These are phyloP conservation scores for Hemibagrus wyckioides DNA, from an alignment of 2,113 vertebrate genomes.

Conservation along the genomic window DNA sequence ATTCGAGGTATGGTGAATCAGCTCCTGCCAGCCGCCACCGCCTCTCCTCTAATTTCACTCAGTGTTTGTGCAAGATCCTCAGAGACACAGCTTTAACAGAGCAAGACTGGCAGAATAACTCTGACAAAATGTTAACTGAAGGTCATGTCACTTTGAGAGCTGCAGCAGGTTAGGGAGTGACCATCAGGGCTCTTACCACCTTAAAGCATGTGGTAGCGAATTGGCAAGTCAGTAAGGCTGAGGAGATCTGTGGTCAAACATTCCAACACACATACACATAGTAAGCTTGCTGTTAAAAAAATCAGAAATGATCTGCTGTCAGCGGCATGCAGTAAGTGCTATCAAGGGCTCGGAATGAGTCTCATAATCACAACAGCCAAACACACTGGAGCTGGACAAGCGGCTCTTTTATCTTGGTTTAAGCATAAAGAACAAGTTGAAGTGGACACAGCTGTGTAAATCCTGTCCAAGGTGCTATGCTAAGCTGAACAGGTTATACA, in stretches of 20 bases:
- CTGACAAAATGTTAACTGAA: neutral
- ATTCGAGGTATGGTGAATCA: neutral
- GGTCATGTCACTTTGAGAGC: neutral
- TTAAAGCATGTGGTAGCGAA: neutral
- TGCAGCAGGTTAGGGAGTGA: neutral
- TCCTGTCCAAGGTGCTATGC: neutral
- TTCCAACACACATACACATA: neutral
- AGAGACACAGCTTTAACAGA: neutral
- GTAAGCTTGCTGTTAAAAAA: neutral
- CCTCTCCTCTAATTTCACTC: conserved; percentile 23
- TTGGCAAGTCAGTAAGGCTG: neutral
- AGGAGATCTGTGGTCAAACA: neutral
- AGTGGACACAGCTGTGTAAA: neutral
- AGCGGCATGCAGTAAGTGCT: neutral
- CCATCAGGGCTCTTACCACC: neutral
- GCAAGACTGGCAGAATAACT: neutral
- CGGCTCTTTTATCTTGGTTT: neutral
- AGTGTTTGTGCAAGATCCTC: conserved; percentile 14
- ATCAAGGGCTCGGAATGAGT: neutral
- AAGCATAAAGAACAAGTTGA: neutral
- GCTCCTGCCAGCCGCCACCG: neutral
- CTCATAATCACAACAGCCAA: neutral
- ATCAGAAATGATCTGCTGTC: neutral
- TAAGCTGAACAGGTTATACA: neutral
- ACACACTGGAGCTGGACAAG: neutral